A percentile compares a stretch with the other conserved stretches of the same genome.
Evolutionary conservation across 2,113 vertebrate species (phyloP).

Genomic region (Calonectris borealis): DNA sequence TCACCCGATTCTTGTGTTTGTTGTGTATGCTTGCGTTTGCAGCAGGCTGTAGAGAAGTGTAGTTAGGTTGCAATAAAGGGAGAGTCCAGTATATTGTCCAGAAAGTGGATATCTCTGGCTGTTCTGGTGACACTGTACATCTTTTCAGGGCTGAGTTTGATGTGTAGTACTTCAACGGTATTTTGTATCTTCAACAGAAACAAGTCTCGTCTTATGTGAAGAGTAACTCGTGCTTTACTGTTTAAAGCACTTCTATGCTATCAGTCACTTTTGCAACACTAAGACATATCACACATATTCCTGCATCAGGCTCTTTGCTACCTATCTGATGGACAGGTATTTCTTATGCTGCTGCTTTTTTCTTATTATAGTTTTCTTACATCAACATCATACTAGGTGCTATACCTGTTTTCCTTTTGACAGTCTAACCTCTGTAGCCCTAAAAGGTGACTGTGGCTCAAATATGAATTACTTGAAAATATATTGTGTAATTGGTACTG

Average conservation of each 20-base stretch:
- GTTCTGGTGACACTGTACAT: background rate
- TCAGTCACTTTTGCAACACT: background rate
- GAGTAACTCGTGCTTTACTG: background rate
- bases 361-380: background rate
- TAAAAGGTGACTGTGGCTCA: background rate
- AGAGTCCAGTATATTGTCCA: background rate
- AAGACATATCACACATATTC: background rate
- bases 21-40: background rate
- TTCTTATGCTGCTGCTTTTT: background rate
- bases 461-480: background rate
- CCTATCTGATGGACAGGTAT: background rate
- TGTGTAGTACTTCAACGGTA: background rate
- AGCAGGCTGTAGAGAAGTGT: background rate
- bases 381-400: background rate
- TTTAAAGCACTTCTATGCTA: background rate
- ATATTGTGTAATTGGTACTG: background rate
- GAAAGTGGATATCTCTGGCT: background rate
- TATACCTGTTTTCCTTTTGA: background rate
- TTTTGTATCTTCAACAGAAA: background rate
- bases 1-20: background rate
- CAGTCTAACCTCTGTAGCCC: background rate
- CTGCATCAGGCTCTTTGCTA: background rate
- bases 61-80: background rate
- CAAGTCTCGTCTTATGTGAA: background rate
- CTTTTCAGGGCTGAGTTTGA: background rate